A percentile compares a stretch with the other conserved stretches of the same genome.
Conservation (phyloP, 1,140 invertebrate species). For the Cecropterus lyciades region DNA sequence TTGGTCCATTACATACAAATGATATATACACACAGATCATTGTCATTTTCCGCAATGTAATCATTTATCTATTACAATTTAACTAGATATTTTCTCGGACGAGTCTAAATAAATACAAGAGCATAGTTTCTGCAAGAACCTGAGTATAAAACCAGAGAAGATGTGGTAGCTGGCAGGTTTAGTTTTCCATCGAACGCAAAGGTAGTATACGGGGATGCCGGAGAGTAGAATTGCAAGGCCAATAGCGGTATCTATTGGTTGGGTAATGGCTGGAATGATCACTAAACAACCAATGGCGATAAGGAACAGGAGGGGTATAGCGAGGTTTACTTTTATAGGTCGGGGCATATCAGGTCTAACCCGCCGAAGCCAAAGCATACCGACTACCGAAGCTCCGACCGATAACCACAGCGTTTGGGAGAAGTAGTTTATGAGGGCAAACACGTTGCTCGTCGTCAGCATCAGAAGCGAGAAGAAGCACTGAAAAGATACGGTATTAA, state of each 20-base stretch:
- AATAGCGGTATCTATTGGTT: slow-evolving; percentile 92
- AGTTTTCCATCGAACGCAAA: slow-evolving; percentile 94
- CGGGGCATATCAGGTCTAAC: slow-evolving; percentile 89
- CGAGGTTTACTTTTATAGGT: slow-evolving; percentile 92
- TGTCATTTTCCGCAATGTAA: not conserved
- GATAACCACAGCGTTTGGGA: slow-evolving; percentile 93
- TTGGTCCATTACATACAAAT: slow-evolving; percentile 35
- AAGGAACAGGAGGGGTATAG: slow-evolving; percentile 93
- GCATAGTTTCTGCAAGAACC: slow-evolving; percentile 81
- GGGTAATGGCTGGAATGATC: slow-evolving; percentile 90
- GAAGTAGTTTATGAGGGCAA: slow-evolving; percentile 91
- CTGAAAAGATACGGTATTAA: slow-evolving; percentile 79
- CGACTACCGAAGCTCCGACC: slow-evolving; percentile 89
- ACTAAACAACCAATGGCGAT: slow-evolving; percentile 93
- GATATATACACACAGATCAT: not conserved
- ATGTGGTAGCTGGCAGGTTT: slow-evolving; percentile 85
- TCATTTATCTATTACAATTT: slow-evolving; percentile 19
- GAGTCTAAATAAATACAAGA: slow-evolving; percentile 78
- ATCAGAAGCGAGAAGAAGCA: slow-evolving; percentile 89
- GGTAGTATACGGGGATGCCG: slow-evolving; percentile 95
- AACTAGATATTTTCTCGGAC: slow-evolving; percentile 69
- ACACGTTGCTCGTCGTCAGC: slow-evolving; percentile 89
- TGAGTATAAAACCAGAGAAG: slow-evolving; percentile 68
- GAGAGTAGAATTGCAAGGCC: slow-evolving; percentile 93
- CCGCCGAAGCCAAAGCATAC: slow-evolving; percentile 91